Base-by-base conservation (phyloP, 2,113 vertebrate genomes). In the Strigops habroptila region DNA sequence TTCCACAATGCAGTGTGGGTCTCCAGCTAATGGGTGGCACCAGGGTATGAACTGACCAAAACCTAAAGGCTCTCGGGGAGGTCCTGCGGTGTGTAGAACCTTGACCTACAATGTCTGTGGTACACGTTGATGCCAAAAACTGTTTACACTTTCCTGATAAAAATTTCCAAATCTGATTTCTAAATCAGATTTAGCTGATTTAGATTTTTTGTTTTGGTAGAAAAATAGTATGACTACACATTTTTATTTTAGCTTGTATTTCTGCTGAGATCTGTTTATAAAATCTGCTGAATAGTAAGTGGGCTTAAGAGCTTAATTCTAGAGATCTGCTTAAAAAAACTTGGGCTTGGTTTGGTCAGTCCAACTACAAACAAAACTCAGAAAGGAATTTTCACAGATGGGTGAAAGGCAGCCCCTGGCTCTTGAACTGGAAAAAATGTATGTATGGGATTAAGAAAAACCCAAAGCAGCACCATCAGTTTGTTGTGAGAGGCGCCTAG, bases 371-470 rank as follows among this genome's bases (percentile, higher is more conserved):
- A 19, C 60, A 53, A 46, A 51, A 33, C 18, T 48, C 24, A 69
- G 71, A 88, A 88, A 88, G 70, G 68, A 91, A 92, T 95, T 92
- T 81, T 92, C 81, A 59, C 68, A 84, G 74, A 70, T 0, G 1
- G 31, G 18, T 18, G 44, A 86, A 86, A 83, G 55, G 33, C 83
- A 91, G 51, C 18, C 65, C 46, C 35, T 68, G 65, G 37, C 48
- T 93, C 80, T 25, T 65, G 53, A 68, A 63, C 69, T 90, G 86
- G 69, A 30, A 83, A 75, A 93, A 83, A 91, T n/a, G 16, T 41
- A 78, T 22, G 24, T 68, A 88, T 35, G 35, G 74, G 89, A 95
- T 96, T 94, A 95, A 84, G 74, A 68, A 75, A 89, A 89, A 87
- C 33, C 48, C 88, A 87, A 55, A 51, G 81, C 96, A 89, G 86